Conservation (phyloP, 2,888 invertebrate genomes). For the Xanthorhoe designata region DNA sequence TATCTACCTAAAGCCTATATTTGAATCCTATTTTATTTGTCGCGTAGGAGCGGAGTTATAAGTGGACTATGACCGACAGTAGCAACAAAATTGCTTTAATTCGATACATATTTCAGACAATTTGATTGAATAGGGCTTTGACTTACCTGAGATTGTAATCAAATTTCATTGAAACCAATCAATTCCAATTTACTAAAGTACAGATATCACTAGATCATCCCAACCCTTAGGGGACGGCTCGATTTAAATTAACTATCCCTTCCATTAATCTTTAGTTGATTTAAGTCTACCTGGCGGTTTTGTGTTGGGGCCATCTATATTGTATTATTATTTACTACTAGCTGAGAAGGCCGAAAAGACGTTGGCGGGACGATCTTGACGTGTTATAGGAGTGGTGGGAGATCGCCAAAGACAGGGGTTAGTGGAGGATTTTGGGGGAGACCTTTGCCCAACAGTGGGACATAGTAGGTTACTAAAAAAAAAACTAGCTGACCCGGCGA, state of each 20-base stretch:
- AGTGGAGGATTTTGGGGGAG: too few species aligned
- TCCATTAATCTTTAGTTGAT: neutral
- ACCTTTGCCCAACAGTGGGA: too few species aligned
- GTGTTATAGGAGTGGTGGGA: too few species aligned
- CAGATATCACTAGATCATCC: conserved; percentile 34
- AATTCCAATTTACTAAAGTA: conserved; percentile 30
- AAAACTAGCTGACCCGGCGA: too few species aligned
- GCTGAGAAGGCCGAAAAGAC: too few species aligned
- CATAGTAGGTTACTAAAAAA: too few species aligned
- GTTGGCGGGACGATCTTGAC: too few species aligned
- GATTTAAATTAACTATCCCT: conserved; percentile 4
- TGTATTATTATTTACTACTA: neutral
- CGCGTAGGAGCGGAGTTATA: too few species aligned
- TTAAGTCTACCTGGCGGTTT: neutral
- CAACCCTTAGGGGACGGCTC: conserved; percentile 22
- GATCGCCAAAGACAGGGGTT: too few species aligned
- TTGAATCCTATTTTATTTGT: too few species aligned
- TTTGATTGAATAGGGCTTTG: conserved; percentile 19
- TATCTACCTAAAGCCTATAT: too few species aligned
- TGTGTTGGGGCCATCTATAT: neutral
- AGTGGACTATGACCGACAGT: too few species aligned
- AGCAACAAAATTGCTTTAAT: neutral
- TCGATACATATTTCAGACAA: conserved; percentile 7
- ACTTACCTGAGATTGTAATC: conserved; percentile 28
- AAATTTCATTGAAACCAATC: conserved; percentile 35